Evolutionary conservation across 2,797 vertebrate genomes (phyloP), one percentile per base, ranked within the genome.

Genomic region (Peromyscus melanophrys): DNA sequence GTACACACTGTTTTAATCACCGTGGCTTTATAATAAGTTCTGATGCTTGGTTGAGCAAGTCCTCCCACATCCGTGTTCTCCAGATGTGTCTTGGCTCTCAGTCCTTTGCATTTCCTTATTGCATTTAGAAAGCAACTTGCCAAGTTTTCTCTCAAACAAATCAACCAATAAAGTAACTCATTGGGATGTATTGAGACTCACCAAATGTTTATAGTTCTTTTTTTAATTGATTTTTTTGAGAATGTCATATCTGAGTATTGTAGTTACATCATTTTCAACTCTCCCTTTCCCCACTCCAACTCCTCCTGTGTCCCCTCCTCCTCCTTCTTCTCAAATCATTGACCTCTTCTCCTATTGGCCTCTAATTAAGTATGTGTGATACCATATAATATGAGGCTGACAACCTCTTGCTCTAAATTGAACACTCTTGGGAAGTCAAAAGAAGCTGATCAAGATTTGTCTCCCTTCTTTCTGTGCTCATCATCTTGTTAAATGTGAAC

Each of bases 341-440:
- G 43, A 69, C 13, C n/a, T 52, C 57, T 19, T 85, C 57, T 11
- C 67, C 43, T 65, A 34, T 65, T 46, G 82, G 65, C 43, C 10
- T 46, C 37, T 49, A 67, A 52, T 85, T 69, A 49, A n/a, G 46
- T 65, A 85, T 49, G 12, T 69, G 34, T 49, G 29, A 34, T 65
- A 49, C 31, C 29, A 85, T 63, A 67, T 67, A 67, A 34, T 67
- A 25, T n/a, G 31, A 85, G 21, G 73, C 63, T 61, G 57, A 67
- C 43, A 17, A 81, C 65, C 37, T 96, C 83, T 92, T 78, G 29
- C 71, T 96, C 27, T 91, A 84, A 46, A 40, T 4, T 87, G 87
- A 93, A 96, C 19, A 59, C 34, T 81, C 71, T 84, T 37, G 46
- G 55, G 67, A 96, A 63, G 61, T 97, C 77, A 93, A 92, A 96